phyloP scores from a whole-genome alignment of 2,113 vertebrate species.

The Plectropomus leopardus region DNA sequence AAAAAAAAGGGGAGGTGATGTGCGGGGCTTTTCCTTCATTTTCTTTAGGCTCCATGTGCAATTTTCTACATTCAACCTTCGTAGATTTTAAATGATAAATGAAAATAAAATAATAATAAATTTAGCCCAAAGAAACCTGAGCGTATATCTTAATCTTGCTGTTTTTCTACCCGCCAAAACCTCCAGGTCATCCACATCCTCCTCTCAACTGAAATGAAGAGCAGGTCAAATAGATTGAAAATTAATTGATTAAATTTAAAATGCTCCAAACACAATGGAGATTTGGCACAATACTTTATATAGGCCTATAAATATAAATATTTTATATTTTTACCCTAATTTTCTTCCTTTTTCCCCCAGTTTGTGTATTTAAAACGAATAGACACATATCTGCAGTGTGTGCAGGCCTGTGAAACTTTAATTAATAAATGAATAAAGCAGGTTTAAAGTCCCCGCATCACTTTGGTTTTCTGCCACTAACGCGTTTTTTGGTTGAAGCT shows the following conservation, averaged over 20 bases:
- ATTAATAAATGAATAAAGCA: background rate
- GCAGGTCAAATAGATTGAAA: background rate
- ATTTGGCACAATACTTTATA: background rate
- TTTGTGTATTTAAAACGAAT: background rate
- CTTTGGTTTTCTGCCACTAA: background rate
- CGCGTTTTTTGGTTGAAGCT: background rate
- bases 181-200: background rate
- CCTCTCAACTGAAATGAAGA: background rate
- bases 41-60: background rate
- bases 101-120: background rate
- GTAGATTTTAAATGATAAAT: conserved; percentile 2
- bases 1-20: too few relatives aligned
- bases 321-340: background rate
- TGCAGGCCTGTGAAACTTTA: background rate
- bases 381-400: background rate
- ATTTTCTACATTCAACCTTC: background rate
- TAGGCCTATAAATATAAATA: too few relatives aligned
- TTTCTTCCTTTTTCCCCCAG: background rate
- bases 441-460: background rate
- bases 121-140: background rate
- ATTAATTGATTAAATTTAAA: background rate
- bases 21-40: background rate
- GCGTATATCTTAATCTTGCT: background rate
- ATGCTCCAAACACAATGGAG: background rate
- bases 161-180: too few relatives aligned